Evolutionary conservation across 2,888 invertebrate genomes (phyloP).

Genomic region (Holacanthella duospinosa): DNA sequence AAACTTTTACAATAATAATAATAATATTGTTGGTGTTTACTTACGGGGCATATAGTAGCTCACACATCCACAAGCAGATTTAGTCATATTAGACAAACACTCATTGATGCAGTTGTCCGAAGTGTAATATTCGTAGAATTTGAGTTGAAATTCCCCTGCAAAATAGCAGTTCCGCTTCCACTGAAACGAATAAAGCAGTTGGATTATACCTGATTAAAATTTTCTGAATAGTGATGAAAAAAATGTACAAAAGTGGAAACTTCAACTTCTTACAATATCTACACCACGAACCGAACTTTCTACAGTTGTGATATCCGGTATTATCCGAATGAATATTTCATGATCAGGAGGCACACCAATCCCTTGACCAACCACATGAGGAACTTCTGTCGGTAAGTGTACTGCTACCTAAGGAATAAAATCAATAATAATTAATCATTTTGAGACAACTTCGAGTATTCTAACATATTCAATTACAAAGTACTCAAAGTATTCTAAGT

Average conservation of each 20-base stretch:
- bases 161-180: conserved; percentile 27
- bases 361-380: conserved; percentile 23
- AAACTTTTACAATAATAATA: no score
- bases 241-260: no score
- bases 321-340: conserved; percentile 20
- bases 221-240: no score
- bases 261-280: no score
- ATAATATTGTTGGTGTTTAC: no score
- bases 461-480: not conserved
- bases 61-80: conserved; percentile 9
- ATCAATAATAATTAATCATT: not conserved
- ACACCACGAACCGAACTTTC: conserved; percentile 3
- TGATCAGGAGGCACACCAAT: conserved; percentile 17
- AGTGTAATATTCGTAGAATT: conserved; percentile 26
- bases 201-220: no score
- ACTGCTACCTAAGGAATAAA: conserved; percentile 13
- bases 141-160: conserved; percentile 20
- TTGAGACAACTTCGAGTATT: no score
- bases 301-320: conserved; percentile 18
- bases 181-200: not conserved
- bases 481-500: not conserved
- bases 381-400: conserved; percentile 19
- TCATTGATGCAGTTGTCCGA: conserved; percentile 28
- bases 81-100: conserved; percentile 24
- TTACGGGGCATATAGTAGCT: conserved; percentile 31